Base-by-base conservation (phyloP, 2,888 invertebrate species). In the Erebia aethiops region DNA sequence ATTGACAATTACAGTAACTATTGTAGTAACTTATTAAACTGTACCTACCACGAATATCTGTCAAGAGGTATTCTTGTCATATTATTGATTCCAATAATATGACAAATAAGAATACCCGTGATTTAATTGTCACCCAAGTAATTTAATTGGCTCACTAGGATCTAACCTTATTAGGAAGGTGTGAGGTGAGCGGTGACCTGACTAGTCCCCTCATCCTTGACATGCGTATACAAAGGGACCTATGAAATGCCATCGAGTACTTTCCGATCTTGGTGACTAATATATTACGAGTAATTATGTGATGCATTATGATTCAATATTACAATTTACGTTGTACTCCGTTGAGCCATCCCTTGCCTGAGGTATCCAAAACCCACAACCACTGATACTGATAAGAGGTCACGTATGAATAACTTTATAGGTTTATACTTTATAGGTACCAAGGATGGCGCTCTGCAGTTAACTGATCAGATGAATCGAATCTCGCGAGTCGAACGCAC, bases 381-480 rank as follows among this genome's bases (percentile, higher is more conserved):
- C 46, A 14, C 14, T 51, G 54, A 18, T 10, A 60, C 72, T 89
- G 89, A 90, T 90, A 90, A 90, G 87, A 86, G 89, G 88, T 87
- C 87, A 86, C 77, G 77, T 79, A 74, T 76, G 74, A 74, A 71
- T 74, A 74, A 75, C 74, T 76, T 78, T 75, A 76, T 74, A 80
- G 80, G 79, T 79, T 77, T 75, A 76, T 73, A 80, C 78, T 79
- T 77, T 75, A 76, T 73, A 80, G 80, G 79, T 79, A 78, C 76
- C 77, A 76, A 75, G 75, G 67, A 74, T 71, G 72, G 77, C 70
- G 75, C 76, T 74, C 71, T 65, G 72, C 79, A 76, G 11, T 16
- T 21, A 49, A 61, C 16, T 21, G 62, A 62, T 62, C 89, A 90
- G 85, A 90, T 82, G 83, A 79, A 79, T 74, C 75, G 75, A 80